Conservation (phyloP, 2,113 vertebrate species). For the Arenaria interpres region DNA sequence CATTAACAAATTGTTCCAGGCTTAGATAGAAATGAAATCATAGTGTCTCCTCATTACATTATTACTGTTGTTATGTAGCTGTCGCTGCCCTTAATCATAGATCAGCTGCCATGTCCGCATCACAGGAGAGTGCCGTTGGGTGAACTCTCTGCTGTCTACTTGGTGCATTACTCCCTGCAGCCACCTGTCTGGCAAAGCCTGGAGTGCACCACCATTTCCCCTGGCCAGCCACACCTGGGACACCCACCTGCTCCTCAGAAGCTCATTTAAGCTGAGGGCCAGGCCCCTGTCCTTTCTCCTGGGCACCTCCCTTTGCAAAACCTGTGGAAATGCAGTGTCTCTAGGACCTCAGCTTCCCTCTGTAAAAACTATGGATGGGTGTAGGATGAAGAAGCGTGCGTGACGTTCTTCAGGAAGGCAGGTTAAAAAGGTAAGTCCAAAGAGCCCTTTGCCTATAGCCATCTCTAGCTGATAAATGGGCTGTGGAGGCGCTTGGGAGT, state of each 20-base stretch:
- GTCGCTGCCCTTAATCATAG: background rate
- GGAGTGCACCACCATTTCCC: fast-evolving
- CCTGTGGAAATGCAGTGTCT: background rate
- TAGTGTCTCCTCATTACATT: background rate
- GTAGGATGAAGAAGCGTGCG: background rate
- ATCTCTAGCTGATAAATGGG: background rate
- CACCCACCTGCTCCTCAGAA: background rate
- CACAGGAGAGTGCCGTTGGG: background rate
- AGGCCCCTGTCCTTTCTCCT: background rate
- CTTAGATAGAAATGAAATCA: slow-evolving; percentile 13
- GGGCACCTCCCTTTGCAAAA: background rate
- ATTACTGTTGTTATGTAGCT: background rate
- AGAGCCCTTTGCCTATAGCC: background rate
- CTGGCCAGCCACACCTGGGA: background rate
- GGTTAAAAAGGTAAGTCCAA: background rate
- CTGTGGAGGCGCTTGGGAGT: background rate
- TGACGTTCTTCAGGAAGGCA: background rate
- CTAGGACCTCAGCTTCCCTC: background rate
- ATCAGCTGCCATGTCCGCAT: background rate
- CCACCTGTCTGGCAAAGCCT: background rate
- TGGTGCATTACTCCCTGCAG: background rate
- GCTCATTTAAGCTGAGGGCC: background rate
- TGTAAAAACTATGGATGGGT: background rate
- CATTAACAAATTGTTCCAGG: slow-evolving; percentile 30
- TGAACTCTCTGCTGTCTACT: background rate